Base-by-base conservation (phyloP, 2,797 vertebrate genomes). In the Dicrostonyx torquatus region DNA sequence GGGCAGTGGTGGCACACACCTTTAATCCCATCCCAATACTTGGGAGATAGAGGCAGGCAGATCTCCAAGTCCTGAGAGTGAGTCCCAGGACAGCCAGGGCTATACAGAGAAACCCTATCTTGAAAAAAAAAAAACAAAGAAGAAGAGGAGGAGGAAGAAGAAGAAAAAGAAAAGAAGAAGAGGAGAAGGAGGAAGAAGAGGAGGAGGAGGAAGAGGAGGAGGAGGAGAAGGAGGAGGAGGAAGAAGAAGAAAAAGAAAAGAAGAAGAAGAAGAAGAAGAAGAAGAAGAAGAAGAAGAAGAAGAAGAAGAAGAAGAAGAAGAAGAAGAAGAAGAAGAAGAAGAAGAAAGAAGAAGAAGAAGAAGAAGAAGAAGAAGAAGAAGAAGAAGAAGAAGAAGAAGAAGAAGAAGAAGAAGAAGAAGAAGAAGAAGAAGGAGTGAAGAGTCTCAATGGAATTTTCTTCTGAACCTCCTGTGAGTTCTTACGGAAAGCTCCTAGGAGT, bases 381-480 rank as follows among this genome's bases (percentile, higher is more conserved):
- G 20, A 60, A 7, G 20, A 60, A 5, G 58, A 64, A 9, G 24
- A 48, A 58, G 58, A 58, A 18, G 53, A 55, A 58, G 58, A 48
- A 53, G 14, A 45, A 6, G 43, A 45, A 45, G 43, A 60, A 24
- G 22, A 55, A 55, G 53, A 55, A 15, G 53, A 55, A 5, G 15
- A 55, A 55, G 3, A 55, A 18, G 15, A 55, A 55, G 55, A 48
- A 29, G 12, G 29, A 89, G 34, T 26, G 8, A 92, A n/a, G 72
- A 75, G 58, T 89, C 79, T 94, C 18, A 70, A 2, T 77, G 31
- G 43, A 31, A 66, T 89, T 95, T 93, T 94, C 75, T 75, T 94
- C 68, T 55, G 68, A 82, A 50, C 4, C 20, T 85, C n/a, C 84
- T 82, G 29, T 85, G 75, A 85, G 20, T 70, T 80, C 60, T 55